Evolutionary conservation across 53 echinoderm and acorn worm genomes (phyloP), one percentile per base, ranked within the genome.

Genomic region (Mesocentrotus franciscanus): DNA sequence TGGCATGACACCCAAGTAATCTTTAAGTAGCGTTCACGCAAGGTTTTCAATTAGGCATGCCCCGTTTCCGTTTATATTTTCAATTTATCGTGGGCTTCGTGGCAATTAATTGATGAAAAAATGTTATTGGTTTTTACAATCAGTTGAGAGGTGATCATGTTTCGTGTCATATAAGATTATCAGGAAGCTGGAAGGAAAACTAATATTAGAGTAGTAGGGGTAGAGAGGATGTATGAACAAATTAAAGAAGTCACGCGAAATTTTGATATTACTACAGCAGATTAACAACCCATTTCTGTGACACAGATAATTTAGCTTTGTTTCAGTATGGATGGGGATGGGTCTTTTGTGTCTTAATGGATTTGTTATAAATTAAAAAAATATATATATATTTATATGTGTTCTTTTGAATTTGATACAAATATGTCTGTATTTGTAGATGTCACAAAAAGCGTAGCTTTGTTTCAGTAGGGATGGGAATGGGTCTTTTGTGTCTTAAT

Each of bases 11-110:
- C 87, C 11, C 22, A 58, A 11, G 87, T 87, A 29, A 87, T 87
- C 20, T 58, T 58, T 58, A 84, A 49, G n/a, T 29, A 87, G 56
- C 26, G 18, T 59, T 56, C 11, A 27, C 11, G 58, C 58, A 27
- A 87, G 87, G 29, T 57, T 58, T 56, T 58, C 58, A 87, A 87
- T 87, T 87, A 87, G 58, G 56, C 58, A 87, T 87, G 87, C 57
- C 58, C 87, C n/a, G 87, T 87, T 87, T 87, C 58, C 87, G 87
- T 58, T 81, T 58, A 87, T n/a, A 58, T 87, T 24, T 58, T 87
- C 57, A 58, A 27, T 87, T 27, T 29, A 4, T 57, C 11, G n/a
- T n/a, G n/a, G n/a, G n/a, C n/a, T n/a, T n/a, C n/a, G 57, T 87
- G 29, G 29, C 29, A 87, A 87, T 57, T 57, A 27, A 56, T n/a